Evolutionary conservation across 2,113 vertebrate species (phyloP).

Genomic region (Neodon shergylaensis): DNA sequence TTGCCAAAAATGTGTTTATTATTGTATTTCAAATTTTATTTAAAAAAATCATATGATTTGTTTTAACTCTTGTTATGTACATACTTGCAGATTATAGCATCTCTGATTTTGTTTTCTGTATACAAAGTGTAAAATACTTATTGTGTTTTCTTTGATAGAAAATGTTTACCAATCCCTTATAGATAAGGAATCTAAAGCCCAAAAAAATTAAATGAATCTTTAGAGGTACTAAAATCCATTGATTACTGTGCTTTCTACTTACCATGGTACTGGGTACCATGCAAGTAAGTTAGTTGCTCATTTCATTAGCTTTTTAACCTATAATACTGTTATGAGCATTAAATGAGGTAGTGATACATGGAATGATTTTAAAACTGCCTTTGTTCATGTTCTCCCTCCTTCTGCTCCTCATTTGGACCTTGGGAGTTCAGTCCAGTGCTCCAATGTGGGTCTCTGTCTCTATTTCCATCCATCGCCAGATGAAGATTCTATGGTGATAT

Average conservation of each 20-base stretch:
- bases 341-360: slow-evolving; percentile 27
- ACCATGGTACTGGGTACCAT: neutral
- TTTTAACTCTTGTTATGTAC: neutral
- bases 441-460: too few species aligned
- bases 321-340: neutral
- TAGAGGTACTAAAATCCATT: neutral
- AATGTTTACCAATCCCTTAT: neutral
- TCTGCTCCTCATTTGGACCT: too few species aligned
- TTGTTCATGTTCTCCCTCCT: neutral
- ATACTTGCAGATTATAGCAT: neutral
- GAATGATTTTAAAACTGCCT: neutral
- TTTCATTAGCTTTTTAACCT: neutral
- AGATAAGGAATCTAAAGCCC: neutral
- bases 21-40: slow-evolving; percentile 56
- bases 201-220: neutral
- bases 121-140: slow-evolving; percentile 11
- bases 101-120: neutral
- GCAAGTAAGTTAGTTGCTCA: neutral
- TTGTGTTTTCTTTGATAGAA: slow-evolving; percentile 4
- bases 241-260: neutral
- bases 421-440: too few species aligned
- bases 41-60: neutral
- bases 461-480: too few species aligned
- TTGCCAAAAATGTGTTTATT: neutral
- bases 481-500: too few species aligned